Evolutionary conservation across 2,113 vertebrate genomes (phyloP).

Genomic region (Isurus oxyrinchus): DNA sequence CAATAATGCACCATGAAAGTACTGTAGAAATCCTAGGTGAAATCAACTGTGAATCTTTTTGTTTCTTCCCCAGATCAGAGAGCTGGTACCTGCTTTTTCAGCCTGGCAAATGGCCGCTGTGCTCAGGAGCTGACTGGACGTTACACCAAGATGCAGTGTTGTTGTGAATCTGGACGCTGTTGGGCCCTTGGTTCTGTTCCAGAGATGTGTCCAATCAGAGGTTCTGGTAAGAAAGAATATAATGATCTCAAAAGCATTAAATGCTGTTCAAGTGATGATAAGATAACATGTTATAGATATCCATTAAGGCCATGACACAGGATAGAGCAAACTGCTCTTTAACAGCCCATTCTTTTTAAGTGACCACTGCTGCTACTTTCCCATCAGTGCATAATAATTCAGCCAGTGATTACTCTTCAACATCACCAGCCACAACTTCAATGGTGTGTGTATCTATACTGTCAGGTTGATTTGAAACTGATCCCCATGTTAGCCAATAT

Average conservation of each 20-base stretch:
- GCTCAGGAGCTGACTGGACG: slow-evolving; percentile 47
- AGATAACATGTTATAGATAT: background rate
- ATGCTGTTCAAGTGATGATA: background rate
- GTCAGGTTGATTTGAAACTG: background rate
- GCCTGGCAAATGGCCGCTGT: slow-evolving; percentile 50
- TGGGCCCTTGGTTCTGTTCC: slow-evolving; percentile 48
- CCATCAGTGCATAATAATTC: background rate
- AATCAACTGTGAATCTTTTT: background rate
- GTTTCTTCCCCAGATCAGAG: slow-evolving; percentile 46
- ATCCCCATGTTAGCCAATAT: background rate
- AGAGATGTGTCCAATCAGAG: slow-evolving; percentile 50
- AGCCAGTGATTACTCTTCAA: background rate
- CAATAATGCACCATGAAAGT: background rate
- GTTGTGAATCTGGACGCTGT: slow-evolving; percentile 54
- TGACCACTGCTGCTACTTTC: background rate
- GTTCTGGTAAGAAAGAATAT: slow-evolving; percentile 41
- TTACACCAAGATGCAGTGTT: slow-evolving; percentile 51
- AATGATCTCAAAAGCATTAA: background rate
- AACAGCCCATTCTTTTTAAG: background rate
- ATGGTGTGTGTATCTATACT: background rate
- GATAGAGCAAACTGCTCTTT: background rate
- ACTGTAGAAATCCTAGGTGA: background rate
- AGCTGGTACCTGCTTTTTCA: slow-evolving; percentile 48
- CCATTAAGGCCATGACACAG: background rate
- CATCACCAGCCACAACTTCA: background rate